Base-by-base conservation (phyloP, 1,140 invertebrate species). In the Spodoptera litura region DNA sequence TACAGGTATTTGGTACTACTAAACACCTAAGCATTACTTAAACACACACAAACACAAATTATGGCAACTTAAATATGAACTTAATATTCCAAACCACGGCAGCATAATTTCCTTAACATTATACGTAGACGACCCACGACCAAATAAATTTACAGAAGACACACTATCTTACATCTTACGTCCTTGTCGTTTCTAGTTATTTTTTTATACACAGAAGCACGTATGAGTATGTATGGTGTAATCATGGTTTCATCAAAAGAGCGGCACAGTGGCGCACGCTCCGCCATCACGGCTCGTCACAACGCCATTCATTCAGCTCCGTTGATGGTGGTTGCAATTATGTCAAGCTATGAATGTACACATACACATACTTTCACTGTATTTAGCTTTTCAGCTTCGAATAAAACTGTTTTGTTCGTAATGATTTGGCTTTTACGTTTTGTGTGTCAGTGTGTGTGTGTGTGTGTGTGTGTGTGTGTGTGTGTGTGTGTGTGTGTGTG, bases 181-280 rank as follows among this genome's bases (percentile, higher is more conserved):
- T 49, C 56, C 15, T 25, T 66, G 78, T 62, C 77, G 10, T 51
- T 80, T 87, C 85, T 49, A 87, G 82, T 55, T 52, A 3, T 62
- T 49, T 73, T n/a, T 79, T 75, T 13, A 55, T 75, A 55, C 55
- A 44, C 49, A 79, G 31, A 71, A 75, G 62, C 79, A 74, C 80
- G 78, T 85, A 81, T 85, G 81, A 59, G 78, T 91, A 89, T 88
- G 86, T 87, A 87, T 81, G 83, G 88, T 88, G 89, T 91, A 90
- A 91, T 91, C 89, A 91, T 89, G 89, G 89, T 89, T 88, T 91
- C 89, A 91, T 90, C 89, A 91, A 92, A 92, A 90, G 87, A 88
- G 87, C 87, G 87, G 85, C 83, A 85, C 87, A 88, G 53, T 75
- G 71, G 79, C 79, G 84, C 79, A 80, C 80, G 76, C 84, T 85